Evolutionary conservation across 1,140 invertebrate genomes (phyloP).

Genomic region (Spodoptera litura): DNA sequence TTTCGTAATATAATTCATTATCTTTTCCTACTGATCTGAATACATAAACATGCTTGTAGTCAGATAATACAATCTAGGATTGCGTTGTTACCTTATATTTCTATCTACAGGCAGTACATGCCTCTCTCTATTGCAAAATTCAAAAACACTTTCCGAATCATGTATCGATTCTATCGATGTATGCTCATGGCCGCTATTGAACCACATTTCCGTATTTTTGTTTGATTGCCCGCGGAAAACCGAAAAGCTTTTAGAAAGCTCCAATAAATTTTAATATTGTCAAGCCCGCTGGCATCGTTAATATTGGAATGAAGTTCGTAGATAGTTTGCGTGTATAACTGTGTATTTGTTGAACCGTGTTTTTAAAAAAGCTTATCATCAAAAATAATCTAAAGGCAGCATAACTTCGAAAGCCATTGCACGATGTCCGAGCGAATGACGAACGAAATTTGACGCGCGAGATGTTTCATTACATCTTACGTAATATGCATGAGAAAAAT

Average conservation of each 20-base stretch:
- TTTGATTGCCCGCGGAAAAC: conserved; percentile 13
- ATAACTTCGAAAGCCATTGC: neutral
- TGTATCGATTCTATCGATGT: neutral
- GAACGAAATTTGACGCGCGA: conserved; percentile 8
- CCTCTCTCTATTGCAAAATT: neutral
- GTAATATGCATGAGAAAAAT: conserved; percentile 47
- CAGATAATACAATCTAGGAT: too few species aligned
- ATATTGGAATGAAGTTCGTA: conserved; percentile 32
- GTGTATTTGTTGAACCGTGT: neutral
- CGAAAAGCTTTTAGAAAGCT: conserved; percentile 43
- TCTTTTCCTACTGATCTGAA: neutral
- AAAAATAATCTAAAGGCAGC: too few species aligned
- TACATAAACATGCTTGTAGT: too few species aligned
- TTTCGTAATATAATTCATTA: neutral
- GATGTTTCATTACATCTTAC: conserved; percentile 36
- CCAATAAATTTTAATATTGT: conserved; percentile 29
- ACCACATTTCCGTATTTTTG: conserved; percentile 2
- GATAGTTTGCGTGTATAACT: neutral
- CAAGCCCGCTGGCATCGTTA: conserved; percentile 11
- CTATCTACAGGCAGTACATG: neutral
- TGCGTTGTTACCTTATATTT: neutral
- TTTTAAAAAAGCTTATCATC: neutral
- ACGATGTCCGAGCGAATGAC: neutral
- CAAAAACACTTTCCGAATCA: neutral
- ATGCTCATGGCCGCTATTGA: neutral